A percentile compares a stretch with the other conserved stretches of the same genome.
phyloP scores from a whole-genome alignment of 2,113 vertebrate genomes.

The Haemorhous mexicanus region DNA sequence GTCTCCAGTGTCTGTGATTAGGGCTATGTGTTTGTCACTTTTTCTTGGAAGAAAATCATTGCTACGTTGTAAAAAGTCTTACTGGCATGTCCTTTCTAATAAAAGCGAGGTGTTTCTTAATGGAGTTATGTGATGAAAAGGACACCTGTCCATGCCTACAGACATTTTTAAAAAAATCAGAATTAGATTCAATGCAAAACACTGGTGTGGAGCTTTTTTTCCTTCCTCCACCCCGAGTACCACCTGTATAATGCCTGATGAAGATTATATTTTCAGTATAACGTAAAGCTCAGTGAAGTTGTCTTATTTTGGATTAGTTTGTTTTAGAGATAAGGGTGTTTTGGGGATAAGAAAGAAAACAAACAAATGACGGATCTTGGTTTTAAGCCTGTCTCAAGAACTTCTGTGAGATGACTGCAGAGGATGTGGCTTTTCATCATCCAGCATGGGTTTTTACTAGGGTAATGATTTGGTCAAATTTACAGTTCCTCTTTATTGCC shows the following conservation, averaged over 20 bases:
- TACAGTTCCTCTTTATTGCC: background rate
- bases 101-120: background rate
- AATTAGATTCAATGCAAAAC: background rate
- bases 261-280: background rate
- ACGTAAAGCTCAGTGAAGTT: background rate
- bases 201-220: background rate
- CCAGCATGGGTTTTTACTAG: background rate
- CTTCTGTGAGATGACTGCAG: background rate
- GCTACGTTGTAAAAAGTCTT: background rate
- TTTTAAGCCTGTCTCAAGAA: background rate
- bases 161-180: background rate
- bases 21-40: background rate
- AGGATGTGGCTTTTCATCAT: background rate
- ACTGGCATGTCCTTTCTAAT: background rate
- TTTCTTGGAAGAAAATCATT: background rate
- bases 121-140: background rate
- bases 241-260: background rate
- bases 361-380: background rate
- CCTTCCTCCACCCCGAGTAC: accelerated
- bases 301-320: background rate
- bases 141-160: background rate
- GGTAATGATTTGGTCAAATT: background rate
- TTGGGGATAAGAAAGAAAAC: background rate
- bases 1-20: background rate
- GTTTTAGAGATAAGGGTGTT: background rate